These are phyloP conservation scores for Semaprochilodus insignis DNA, from an alignment of 2,797 vertebrate species.

Conservation along the genomic window DNA sequence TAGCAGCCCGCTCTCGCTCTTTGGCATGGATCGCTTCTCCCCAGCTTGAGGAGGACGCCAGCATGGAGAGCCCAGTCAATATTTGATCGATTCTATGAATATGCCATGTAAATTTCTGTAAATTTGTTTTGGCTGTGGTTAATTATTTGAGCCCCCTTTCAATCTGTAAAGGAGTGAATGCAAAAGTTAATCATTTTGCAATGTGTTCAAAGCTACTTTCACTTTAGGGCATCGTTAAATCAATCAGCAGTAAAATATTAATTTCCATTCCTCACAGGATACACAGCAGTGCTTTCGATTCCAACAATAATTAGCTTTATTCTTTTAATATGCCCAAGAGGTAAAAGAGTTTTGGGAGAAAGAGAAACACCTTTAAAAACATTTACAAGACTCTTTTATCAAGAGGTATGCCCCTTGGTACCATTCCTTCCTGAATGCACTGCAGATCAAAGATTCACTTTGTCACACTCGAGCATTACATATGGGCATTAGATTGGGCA, in stretches of 20 bases:
- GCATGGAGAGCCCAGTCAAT: not conserved
- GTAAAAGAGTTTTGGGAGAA: not conserved
- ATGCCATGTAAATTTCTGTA: not conserved
- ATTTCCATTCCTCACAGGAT: slow-evolving; percentile 10
- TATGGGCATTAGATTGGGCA: slow-evolving; percentile 68
- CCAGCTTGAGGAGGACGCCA: not conserved
- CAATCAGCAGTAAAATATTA: slow-evolving; percentile 32
- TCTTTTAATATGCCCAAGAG: slow-evolving; percentile 13
- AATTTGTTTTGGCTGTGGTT: not conserved
- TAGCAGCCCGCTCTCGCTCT: not conserved
- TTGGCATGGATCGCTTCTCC: not conserved
- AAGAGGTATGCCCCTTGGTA: slow-evolving; percentile 1
- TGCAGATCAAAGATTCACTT: slow-evolving; percentile 44
- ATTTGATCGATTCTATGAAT: not conserved
- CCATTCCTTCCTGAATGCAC: slow-evolving; percentile 1
- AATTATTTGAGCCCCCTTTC: not conserved
- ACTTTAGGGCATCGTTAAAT: slow-evolving; percentile 21
- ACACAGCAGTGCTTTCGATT: slow-evolving; percentile 22
- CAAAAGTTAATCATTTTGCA: not conserved
- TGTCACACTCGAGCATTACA: slow-evolving; percentile 68
- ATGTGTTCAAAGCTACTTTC: not conserved
- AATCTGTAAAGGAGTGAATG: not conserved
- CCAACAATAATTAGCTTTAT: slow-evolving; percentile 27
- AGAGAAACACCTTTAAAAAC: not conserved
- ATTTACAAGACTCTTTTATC: slow-evolving; percentile 15